Evolutionary conservation across 2,888 invertebrate species (phyloP), one percentile per base, ranked within the genome.

Genomic region (Trisateles emortualis): DNA sequence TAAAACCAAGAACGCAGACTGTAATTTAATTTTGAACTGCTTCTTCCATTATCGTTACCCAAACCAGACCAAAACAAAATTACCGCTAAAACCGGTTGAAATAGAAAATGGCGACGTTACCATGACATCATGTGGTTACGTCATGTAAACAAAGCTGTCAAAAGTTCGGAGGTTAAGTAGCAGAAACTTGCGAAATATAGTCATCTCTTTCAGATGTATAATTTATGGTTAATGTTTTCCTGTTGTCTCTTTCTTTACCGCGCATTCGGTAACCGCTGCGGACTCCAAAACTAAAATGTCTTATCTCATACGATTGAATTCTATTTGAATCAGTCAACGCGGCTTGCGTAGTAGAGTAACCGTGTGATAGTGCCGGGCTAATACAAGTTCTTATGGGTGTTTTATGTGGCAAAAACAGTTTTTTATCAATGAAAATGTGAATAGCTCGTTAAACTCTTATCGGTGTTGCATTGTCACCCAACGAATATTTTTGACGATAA

Each of bases 121-220:
- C 84, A 89, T 90, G 90, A 89, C 87, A 87, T 89, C 88, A 90
- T 86, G 80, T 64, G 78, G 78, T 84, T 85, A 84, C 85, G 80
- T 87, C 86, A 86, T 56, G 69, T 81, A 83, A 83, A 85, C 80
- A 86, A 80, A 74, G 68, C 58, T 65, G 55, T 63, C 59, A 69
- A 68, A 68, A 59, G 54, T 69, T 59, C 46, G 53, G 55, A 47
- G 52, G 52, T 54, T 61, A 52, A 29, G 46, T 45, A 38, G 51
- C 45, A n/a, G 56, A 56, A 72, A 56, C 54, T 55, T 48, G 53
- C 17, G 54, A 66, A 59, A 56, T 72, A 68, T 53, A 64, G 36
- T 61, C 50, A 43, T 86, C 85, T 68, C 74, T 72, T 30, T 90
- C 77, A 14, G 33, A 52, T 67, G 24, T 68, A 60, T 22, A 32